Conservation (phyloP, 2,888 invertebrate genomes). For the Blastobasis adustella region DNA sequence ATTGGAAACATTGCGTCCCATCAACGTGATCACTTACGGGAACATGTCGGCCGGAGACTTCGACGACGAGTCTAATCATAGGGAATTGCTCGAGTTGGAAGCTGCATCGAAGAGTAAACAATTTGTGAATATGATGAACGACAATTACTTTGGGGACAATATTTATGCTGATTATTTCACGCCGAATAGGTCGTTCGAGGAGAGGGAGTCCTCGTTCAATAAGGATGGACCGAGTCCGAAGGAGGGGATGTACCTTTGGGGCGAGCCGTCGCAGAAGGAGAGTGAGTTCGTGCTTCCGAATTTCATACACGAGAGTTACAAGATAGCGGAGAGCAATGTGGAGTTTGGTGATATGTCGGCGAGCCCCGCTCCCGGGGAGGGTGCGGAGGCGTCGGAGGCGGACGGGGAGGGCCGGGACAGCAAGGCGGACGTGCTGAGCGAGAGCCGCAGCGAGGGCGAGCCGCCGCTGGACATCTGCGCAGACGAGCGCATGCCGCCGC, state of each 20-base stretch:
- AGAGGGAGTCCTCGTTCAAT: constrained; percentile 33
- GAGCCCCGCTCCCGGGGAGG: constrained; percentile 12
- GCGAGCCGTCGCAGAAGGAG: constrained; percentile 56
- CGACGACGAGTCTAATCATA: constrained; percentile 57
- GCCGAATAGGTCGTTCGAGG: constrained; percentile 53
- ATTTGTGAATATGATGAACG: constrained; percentile 65
- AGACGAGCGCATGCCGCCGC: constrained; percentile 90
- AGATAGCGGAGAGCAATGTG: constrained; percentile 50
- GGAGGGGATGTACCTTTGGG: constrained; percentile 54
- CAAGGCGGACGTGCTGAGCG: constrained; percentile 55
- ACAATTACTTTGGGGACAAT: constrained; percentile 66
- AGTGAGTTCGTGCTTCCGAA: constrained; percentile 61
- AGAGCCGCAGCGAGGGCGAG: constrained; percentile 46
- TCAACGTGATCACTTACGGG: constrained; percentile 57
- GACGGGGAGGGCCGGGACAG: constrained; percentile 45
- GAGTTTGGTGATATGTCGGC: constrained; percentile 45
- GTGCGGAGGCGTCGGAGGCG: constrained; percentile 24
- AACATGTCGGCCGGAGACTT: constrained; percentile 49
- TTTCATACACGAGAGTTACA: constrained; percentile 66
- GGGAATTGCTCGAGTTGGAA: constrained; percentile 56
- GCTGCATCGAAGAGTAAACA: constrained; percentile 59
- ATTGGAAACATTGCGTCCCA: constrained; percentile 52
- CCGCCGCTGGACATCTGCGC: constrained; percentile 82
- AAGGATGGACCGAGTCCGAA: constrained; percentile 46
- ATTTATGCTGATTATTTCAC: constrained; percentile 67